Conservation (phyloP, 1,140 invertebrate genomes). For the Macrobrachium nipponense region DNA sequence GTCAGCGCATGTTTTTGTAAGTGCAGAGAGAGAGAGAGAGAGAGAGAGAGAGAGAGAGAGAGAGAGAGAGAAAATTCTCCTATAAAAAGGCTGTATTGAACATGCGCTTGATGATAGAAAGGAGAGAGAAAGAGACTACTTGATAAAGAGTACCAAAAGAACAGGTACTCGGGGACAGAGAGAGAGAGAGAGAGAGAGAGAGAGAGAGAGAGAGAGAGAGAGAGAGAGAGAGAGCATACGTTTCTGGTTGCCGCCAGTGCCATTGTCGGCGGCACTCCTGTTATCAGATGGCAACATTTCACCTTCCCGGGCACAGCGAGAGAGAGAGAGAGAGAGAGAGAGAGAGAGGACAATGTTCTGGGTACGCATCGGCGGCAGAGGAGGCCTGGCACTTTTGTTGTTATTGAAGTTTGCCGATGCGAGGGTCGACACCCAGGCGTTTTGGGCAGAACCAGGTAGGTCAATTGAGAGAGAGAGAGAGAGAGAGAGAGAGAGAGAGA, state of each 20-base stretch:
- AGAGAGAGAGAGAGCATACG: not conserved
- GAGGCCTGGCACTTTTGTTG: too few relatives aligned
- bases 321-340: too few relatives aligned
- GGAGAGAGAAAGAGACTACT: not conserved
- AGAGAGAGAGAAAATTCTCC: not conserved
- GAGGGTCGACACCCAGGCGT: too few relatives aligned
- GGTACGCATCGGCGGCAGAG: too few relatives aligned
- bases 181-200: not conserved
- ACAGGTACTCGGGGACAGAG: not conserved
- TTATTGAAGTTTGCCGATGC: too few relatives aligned
- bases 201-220: slow-evolving; percentile 21
- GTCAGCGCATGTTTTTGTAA: not conserved
- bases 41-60: slow-evolving; percentile 21
- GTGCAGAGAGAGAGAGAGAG: not conserved
- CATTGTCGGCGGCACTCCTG: too few relatives aligned
- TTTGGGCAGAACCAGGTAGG: too few relatives aligned
- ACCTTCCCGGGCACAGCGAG: too few relatives aligned
- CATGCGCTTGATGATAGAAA: not conserved
- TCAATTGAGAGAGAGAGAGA: slow-evolving; percentile 2
- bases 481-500: slow-evolving; percentile 1
- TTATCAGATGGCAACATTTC: too few relatives aligned
- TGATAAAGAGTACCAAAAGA: not conserved
- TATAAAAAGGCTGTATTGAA: not conserved
- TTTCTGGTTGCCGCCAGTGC: too few relatives aligned
- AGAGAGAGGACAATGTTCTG: too few relatives aligned